phyloP scores from a whole-genome alignment of 2,888 invertebrate genomes.

The Eutolmus rufibarbis region DNA sequence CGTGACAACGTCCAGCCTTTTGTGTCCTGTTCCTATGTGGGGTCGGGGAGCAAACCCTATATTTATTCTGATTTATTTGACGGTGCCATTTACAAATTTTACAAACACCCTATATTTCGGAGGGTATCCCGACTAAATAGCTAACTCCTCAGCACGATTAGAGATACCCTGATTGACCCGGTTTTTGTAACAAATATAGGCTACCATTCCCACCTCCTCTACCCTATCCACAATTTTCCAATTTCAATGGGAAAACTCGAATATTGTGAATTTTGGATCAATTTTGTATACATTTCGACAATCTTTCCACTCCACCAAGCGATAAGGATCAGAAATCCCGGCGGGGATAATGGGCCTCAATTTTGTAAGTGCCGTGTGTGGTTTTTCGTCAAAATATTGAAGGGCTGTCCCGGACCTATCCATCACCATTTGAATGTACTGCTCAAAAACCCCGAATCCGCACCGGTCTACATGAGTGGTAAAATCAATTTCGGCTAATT shows the following conservation, averaged over 20 bases:
- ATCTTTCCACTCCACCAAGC: background rate
- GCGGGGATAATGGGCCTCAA: background rate
- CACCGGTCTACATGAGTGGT: background rate
- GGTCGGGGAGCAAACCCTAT: background rate
- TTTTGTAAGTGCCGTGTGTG: background rate
- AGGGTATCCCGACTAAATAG: background rate
- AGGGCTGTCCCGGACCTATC: background rate
- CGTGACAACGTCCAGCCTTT: background rate
- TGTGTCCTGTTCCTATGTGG: background rate
- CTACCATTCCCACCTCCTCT: background rate
- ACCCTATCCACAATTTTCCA: background rate
- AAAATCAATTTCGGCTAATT: background rate
- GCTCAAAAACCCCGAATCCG: background rate
- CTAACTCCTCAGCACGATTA: background rate
- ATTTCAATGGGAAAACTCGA: background rate
- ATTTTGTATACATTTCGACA: background rate
- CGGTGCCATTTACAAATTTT: background rate
- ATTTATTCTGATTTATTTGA: slow-evolving; percentile 8
- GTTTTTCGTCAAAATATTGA: background rate
- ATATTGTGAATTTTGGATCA: background rate
- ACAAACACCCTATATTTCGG: background rate
- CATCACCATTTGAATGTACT: background rate
- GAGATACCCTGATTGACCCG: background rate
- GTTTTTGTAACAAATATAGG: background rate
- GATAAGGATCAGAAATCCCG: background rate